Conservation (phyloP, 2,113 vertebrate species). For the Zosterops japonicus region DNA sequence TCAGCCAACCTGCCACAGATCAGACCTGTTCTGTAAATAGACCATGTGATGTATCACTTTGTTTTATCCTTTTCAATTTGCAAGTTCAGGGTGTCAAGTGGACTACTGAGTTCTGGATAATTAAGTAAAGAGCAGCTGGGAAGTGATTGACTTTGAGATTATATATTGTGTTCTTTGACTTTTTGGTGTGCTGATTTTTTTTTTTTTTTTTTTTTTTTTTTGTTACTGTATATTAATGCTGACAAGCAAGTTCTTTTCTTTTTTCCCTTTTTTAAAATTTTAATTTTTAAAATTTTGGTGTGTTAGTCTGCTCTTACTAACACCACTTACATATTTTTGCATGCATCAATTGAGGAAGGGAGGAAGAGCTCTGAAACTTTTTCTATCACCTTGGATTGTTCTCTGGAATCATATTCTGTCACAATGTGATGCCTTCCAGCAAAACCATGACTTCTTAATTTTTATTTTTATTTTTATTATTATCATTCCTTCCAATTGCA, state of each 20-base stretch:
- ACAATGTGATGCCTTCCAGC: not conserved
- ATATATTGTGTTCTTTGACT: not conserved
- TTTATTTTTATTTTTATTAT: not conserved
- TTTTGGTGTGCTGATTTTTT: not conserved
- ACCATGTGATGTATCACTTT: not conserved
- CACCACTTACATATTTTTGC: not conserved
- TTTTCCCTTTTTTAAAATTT: not conserved
- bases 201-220: not conserved
- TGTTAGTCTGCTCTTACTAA: not conserved
- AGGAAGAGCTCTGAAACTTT: not conserved
- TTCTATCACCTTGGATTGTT: not conserved
- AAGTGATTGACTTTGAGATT: not conserved
- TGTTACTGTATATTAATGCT: not conserved
- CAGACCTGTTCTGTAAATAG: not conserved
- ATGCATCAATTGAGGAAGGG: not conserved
- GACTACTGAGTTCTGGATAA: not conserved
- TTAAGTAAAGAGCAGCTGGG: not conserved
- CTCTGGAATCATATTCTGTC: not conserved
- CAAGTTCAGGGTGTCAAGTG: not conserved
- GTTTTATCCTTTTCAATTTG: not conserved
- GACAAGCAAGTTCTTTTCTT: not conserved
- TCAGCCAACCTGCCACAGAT: rapidly evolving
- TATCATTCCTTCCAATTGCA: not conserved
- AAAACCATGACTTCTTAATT: not conserved
- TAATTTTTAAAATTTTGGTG: rapidly evolving